Conservation (phyloP, 2,113 vertebrate genomes). For the Aegithalos caudatus region DNA sequence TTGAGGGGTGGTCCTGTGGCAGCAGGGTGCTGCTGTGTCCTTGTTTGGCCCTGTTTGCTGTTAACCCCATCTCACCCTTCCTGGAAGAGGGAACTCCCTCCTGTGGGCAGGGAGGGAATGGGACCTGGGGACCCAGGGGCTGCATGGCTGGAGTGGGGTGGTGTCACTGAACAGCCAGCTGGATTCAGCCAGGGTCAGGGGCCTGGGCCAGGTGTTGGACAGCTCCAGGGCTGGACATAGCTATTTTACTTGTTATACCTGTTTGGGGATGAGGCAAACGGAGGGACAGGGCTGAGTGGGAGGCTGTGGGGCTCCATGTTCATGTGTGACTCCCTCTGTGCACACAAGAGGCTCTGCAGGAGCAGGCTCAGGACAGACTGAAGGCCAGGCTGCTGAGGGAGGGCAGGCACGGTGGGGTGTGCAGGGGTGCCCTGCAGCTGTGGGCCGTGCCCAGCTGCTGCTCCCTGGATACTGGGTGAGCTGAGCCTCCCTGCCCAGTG, state of each 20-base stretch:
- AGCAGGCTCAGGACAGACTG: no score
- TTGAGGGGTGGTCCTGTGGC: neutral
- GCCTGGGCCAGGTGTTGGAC: fast-evolving
- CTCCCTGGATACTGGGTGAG: neutral
- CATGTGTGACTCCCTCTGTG: fast-evolving
- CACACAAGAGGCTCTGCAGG: neutral
- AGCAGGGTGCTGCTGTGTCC: neutral
- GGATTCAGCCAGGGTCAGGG: neutral
- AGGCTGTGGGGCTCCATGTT: neutral
- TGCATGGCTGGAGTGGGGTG: fast-evolving
- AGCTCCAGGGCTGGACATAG: fast-evolving
- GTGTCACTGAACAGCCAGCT: fast-evolving
- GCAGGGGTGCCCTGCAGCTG: neutral
- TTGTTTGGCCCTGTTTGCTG: fast-evolving
- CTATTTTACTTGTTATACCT: no score
- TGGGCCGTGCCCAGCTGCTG: fast-evolving
- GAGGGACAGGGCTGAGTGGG: fast-evolving
- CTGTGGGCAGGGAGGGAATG: fast-evolving
- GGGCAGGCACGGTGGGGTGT: fast-evolving
- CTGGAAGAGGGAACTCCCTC: neutral
- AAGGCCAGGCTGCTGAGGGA: no score
- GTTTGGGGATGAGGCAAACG: fast-evolving
- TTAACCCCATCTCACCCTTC: neutral
- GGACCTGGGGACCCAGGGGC: neutral
- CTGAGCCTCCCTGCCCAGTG: neutral